Evolutionary conservation across 2,888 invertebrate species (phyloP), one percentile per base, ranked within the genome.

Genomic region (Drosophila hamatofila): DNA sequence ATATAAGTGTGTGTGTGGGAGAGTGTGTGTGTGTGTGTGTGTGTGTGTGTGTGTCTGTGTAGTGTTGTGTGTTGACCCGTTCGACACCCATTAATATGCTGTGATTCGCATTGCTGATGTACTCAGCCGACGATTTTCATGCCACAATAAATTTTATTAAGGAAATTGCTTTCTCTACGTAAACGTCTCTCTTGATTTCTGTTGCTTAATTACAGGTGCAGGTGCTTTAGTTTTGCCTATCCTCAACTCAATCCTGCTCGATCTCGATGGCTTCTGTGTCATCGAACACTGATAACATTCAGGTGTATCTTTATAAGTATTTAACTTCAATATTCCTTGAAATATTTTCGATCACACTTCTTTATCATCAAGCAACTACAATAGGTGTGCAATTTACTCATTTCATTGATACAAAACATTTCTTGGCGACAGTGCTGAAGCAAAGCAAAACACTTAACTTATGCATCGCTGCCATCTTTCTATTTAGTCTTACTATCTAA

Each of bases 41-140:
- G 14, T 14, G 37, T 1, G 9, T 37, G 42, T 39, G 23, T 8
- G 23, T 57, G 41, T 52, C 42, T 42, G 33, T 16, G 25, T 55
- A 39, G 37, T 56, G 35, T 18, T 52, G 65, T 56, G 52, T 65
- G 62, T 74, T 67, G 67, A 67, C 66, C 72, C 57, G 16, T 37
- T 63, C 42, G 58, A 72, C 63, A 59, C 59, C 30, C 58, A 75
- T 76, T 72, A 76, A 72, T 62, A 69, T 68, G 68, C 76, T 48
- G 58, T 61, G 72, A 75, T 72, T 73, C 68, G 46, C 48, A 49
- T 6, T 51, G 37, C 57, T 46, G 39, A 54, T 49, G 58, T 35
- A 55, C 67, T 30, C 49, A 33, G 21, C 3, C 11, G 25, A 18
- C 4, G 18, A 11, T 3, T n/a, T 1, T 11, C 9, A 30, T 5